Conservation (phyloP, 2,888 invertebrate species). For the Laothoe populi region DNA sequence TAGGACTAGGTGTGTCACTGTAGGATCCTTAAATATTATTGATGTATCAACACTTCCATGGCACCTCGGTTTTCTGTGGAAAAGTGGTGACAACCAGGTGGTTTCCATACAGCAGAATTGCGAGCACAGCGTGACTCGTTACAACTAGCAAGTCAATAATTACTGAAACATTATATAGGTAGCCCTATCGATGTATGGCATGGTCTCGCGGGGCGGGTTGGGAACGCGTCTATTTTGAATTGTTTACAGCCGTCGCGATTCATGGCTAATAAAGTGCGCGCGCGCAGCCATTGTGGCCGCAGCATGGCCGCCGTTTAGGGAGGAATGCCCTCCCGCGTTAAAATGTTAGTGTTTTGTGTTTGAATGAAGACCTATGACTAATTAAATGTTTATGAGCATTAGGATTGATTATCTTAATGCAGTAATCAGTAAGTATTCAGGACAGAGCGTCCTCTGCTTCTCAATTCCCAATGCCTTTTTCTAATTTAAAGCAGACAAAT, state of each 20-base stretch:
- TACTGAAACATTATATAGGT: background rate
- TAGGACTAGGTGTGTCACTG: too few relatives aligned
- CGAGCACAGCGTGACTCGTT: too few relatives aligned
- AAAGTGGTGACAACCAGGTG: too few relatives aligned
- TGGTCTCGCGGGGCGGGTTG: background rate
- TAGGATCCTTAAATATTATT: too few relatives aligned
- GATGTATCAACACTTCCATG: too few relatives aligned
- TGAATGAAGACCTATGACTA: background rate
- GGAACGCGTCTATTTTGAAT: conserved; percentile 67
- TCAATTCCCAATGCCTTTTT: too few relatives aligned
- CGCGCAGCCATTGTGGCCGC: conserved; percentile 58
- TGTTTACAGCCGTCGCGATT: conserved; percentile 68
- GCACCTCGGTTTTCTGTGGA: too few relatives aligned
- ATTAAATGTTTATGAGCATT: background rate
- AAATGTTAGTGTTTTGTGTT: conserved; percentile 38
- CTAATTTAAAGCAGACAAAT: too few relatives aligned
- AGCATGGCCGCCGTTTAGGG: conserved; percentile 54
- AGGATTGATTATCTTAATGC: background rate
- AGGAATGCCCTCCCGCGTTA: conserved; percentile 58
- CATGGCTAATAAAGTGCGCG: conserved; percentile 67
- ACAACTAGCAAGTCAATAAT: too few relatives aligned
- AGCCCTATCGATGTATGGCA: background rate
- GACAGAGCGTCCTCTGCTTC: too few relatives aligned
- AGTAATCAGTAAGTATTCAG: too few relatives aligned
- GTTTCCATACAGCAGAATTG: too few relatives aligned